Base-by-base conservation (phyloP, 2,797 vertebrate genomes). In the Propithecus perrieri region DNA sequence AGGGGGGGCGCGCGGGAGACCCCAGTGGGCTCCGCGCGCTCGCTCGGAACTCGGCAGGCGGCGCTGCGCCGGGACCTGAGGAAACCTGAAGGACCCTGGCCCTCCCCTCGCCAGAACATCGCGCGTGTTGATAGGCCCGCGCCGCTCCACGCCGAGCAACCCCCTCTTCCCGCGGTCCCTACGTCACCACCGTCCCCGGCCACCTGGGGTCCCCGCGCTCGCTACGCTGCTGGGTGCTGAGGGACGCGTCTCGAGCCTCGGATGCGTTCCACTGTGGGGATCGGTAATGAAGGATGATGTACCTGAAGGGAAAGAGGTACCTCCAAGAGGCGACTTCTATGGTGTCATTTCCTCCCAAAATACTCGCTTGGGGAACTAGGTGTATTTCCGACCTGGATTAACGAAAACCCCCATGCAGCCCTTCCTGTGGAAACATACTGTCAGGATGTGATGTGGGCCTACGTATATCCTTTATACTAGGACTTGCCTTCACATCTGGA, bases 51-150 rank as follows among this genome's bases (percentile, higher is more conserved):
- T 81, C 94, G 33, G 81, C 95, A 85, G 96, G 94, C 83, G 95
- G 95, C 92, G 93, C 97, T 67, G 96, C 91, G 83, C 61, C 4
- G 0, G 38, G 41, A 20, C 91, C 41, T 1, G 33, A 46, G 91
- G 43, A 88, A 69, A 67, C 72, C 92, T 2, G 14, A 35, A 48
- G 63, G 65, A n/a, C 26, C 85, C 83, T 89, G 33, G 20, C 89
- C 57, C 43, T 24, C 71, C 61, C 78, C 6, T 15, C 59, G 18
- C 12, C 88, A 55, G 41, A 43, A 38, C 96, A 63, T 85, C 90
- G 87, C 85, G 96, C 61, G 80, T 94, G n/a, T 95, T 85, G 93
- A 97, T 97, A 97, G 96, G 97, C 53, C 90, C 26, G 65, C 85
- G 55, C 63, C 26, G 75, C 69, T 18, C 65, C 10, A 57, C 85